Conservation (phyloP, 1,140 invertebrate species). For the Zaprionus capensis region DNA sequence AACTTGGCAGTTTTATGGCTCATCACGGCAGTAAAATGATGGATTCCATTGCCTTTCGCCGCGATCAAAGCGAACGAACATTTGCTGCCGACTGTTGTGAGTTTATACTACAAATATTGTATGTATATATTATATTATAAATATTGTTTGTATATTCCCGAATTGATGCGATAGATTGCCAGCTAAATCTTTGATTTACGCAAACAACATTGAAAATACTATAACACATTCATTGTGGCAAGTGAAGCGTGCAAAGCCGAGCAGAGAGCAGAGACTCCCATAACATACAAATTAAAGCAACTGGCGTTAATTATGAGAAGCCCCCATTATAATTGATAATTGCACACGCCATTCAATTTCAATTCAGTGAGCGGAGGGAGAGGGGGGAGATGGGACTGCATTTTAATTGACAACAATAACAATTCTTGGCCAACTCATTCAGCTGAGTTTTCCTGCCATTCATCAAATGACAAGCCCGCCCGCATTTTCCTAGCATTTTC, state of each 20-base stretch:
- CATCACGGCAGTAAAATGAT: conserved; percentile 27
- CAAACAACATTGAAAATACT: neutral
- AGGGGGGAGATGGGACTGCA: neutral
- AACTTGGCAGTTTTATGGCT: conserved; percentile 55
- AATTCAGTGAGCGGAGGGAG: neutral
- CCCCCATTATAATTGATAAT: conserved; percentile 10
- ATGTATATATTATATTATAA: neutral
- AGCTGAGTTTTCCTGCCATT: conserved; percentile 6
- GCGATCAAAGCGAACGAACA: conserved; percentile 34
- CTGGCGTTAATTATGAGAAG: conserved; percentile 5
- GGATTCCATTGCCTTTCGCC: conserved; percentile 19
- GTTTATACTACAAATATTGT: neutral
- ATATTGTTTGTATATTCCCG: neutral
- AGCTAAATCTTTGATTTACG: neutral
- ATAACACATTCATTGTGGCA: no score
- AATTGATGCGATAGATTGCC: neutral
- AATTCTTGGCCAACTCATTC: conserved; percentile 31
- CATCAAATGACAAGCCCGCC: conserved; percentile 17
- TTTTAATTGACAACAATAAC: conserved; percentile 45
- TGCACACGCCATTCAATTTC: conserved; percentile 14
- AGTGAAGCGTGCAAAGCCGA: no score
- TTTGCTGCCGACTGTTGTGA: neutral
- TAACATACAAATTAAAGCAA: neutral
- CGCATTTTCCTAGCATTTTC: conserved; percentile 48
- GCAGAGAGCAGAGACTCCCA: neutral